These are phyloP conservation scores for Drosophila pectinifera DNA, from an alignment of 1,140 invertebrate genomes.

Conservation along the genomic window DNA sequence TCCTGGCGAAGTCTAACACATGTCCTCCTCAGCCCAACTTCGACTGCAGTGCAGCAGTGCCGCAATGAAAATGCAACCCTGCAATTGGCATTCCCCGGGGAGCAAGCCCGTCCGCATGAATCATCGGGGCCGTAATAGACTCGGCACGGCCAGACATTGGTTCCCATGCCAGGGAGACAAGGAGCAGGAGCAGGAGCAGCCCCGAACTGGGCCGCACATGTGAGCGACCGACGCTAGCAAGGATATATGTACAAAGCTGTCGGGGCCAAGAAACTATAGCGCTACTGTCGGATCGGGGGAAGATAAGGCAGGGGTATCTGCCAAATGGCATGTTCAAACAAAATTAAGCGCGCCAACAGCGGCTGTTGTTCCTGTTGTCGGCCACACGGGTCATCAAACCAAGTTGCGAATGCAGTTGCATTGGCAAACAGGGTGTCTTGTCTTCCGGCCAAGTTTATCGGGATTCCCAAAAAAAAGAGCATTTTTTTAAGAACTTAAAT, in stretches of 20 bases:
- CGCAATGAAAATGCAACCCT: conserved; percentile 12
- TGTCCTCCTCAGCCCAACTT: too few species aligned
- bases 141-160: conserved; percentile 45
- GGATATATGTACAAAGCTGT: conserved; percentile 66
- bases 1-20: neutral
- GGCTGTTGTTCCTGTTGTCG: conserved; percentile 18
- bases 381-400: conserved; percentile 74
- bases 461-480: too few species aligned
- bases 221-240: conserved; percentile 47
- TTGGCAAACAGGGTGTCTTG: conserved; percentile 48
- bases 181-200: neutral
- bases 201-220: conserved; percentile 46
- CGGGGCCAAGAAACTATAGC: conserved; percentile 68
- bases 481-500: too few species aligned
- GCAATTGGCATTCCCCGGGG: conserved; percentile 16
- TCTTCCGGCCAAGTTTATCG: too few species aligned
- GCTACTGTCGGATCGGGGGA: conserved; percentile 44
- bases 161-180: conserved; percentile 4
- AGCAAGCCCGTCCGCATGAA: conserved; percentile 33
- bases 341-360: conserved; percentile 68
- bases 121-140: conserved; percentile 69
- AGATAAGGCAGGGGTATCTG: neutral
- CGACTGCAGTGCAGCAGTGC: conserved; percentile 32
- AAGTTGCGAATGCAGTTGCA: conserved; percentile 51
- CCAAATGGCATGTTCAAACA: conserved; percentile 67